Evolutionary conservation across 2,888 invertebrate genomes (phyloP).

Genomic region (Aproaerema taeniolella): DNA sequence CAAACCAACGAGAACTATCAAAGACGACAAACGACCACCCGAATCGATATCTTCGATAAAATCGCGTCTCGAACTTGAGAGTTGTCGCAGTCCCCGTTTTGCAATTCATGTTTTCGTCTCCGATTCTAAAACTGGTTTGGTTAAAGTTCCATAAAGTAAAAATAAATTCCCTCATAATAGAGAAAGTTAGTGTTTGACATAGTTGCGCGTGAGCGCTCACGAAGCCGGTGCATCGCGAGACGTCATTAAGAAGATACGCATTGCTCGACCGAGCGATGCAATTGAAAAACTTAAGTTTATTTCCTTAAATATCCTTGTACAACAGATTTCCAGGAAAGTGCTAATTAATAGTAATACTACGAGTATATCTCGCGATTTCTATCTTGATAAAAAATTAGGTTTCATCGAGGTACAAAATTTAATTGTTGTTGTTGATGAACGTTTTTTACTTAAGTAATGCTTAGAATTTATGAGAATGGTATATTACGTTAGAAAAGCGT

Average conservation of each 20-base stretch:
- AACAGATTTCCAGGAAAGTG: no score
- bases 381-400: no score
- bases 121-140: slow-evolving; percentile 1
- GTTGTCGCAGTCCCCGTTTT: slow-evolving; percentile 1
- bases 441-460: no score
- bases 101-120: slow-evolving; percentile 10
- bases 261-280: slow-evolving; percentile 8
- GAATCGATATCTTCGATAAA: slow-evolving; percentile 21
- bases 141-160: slow-evolving; percentile 9
- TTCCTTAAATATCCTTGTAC: slow-evolving; percentile 4
- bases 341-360: no score
- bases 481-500: no score
- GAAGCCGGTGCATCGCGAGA: slow-evolving; percentile 4
- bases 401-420: no score
- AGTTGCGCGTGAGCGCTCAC: slow-evolving; percentile 33
- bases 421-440: no score
- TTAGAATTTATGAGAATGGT: no score
- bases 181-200: slow-evolving; percentile 50
- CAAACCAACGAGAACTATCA: slow-evolving; percentile 35
- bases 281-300: slow-evolving; percentile 4
- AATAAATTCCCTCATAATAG: slow-evolving; percentile 23
- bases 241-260: slow-evolving; percentile 11
- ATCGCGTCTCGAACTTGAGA: slow-evolving; percentile 19
- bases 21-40: slow-evolving; percentile 25
- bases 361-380: no score